Conservation (phyloP, 2,888 invertebrate genomes). For the Iphiclides podalirius region DNA sequence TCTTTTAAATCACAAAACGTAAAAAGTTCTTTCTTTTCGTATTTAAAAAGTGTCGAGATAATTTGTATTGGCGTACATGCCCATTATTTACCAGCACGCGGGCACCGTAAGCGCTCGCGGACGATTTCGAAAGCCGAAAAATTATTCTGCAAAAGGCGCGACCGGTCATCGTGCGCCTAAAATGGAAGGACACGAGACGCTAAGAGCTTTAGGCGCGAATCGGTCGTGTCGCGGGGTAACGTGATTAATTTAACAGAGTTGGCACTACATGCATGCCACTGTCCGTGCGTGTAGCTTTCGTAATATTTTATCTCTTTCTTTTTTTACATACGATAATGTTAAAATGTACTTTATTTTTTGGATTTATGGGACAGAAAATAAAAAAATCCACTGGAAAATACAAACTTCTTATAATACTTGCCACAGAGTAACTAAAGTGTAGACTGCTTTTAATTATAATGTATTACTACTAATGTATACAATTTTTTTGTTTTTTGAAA, state of each 20-base stretch:
- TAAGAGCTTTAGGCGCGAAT: slow-evolving; percentile 60
- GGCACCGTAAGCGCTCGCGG: slow-evolving; percentile 28
- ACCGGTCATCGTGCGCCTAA: slow-evolving; percentile 54
- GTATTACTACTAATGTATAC: too few relatives aligned
- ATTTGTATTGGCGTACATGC: not conserved
- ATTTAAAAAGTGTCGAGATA: not conserved
- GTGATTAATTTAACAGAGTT: slow-evolving; percentile 17
- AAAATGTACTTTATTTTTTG: too few relatives aligned
- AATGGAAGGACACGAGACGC: slow-evolving; percentile 56
- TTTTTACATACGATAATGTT: too few relatives aligned
- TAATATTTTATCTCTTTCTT: not conserved
- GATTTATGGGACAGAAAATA: too few relatives aligned
- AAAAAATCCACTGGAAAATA: too few relatives aligned
- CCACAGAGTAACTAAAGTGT: too few relatives aligned
- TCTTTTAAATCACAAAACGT: too few relatives aligned
- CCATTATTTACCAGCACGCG: slow-evolving; percentile 12
- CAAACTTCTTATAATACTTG: too few relatives aligned
- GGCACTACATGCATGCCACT: not conserved
- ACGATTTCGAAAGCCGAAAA: slow-evolving; percentile 70
- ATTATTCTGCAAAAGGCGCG: slow-evolving; percentile 53
- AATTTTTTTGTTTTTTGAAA: too few relatives aligned
- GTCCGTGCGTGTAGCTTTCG: not conserved
- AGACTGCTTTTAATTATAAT: too few relatives aligned
- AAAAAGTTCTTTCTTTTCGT: too few relatives aligned
- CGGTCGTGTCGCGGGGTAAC: slow-evolving; percentile 42